These are phyloP conservation scores for Latheticus oryzae DNA, from an alignment of 2,888 invertebrate species.

Conservation along the genomic window DNA sequence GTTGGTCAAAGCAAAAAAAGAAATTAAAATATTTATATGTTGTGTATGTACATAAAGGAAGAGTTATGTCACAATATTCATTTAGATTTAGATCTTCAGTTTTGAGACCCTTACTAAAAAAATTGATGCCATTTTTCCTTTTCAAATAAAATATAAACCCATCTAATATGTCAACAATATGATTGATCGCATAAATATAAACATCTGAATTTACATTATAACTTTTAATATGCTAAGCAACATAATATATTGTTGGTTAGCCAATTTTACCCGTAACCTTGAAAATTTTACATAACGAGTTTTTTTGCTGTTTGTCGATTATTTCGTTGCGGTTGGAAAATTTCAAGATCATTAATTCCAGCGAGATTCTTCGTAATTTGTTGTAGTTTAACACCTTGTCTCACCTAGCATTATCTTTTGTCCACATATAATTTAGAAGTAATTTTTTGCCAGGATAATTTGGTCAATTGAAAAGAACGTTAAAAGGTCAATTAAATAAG, in stretches of 20 bases:
- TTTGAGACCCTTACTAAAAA: no score
- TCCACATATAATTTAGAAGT: no score
- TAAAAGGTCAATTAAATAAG: no score
- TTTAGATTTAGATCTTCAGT: no score
- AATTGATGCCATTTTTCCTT: constrained; percentile 4
- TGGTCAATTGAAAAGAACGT: no score
- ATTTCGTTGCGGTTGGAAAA: constrained; percentile 44
- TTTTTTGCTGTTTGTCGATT: constrained; percentile 41
- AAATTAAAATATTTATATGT: no score
- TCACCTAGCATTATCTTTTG: no score
- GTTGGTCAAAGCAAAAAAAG: no score
- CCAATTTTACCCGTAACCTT: constrained; percentile 28
- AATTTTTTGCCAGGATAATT: no score
- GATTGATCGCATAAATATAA: constrained; percentile 20
- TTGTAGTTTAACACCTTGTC: constrained; percentile 10
- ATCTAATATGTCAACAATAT: constrained; percentile 14
- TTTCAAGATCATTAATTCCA: constrained; percentile 36
- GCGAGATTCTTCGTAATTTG: constrained; percentile 16
- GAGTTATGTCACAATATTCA: no score
- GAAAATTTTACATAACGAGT: constrained; percentile 43
- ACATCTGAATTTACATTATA: constrained; percentile 45
- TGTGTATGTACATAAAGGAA: no score
- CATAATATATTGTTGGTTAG: constrained; percentile 8
- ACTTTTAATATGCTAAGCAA: constrained; percentile 43
- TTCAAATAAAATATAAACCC: constrained; percentile 9